A percentile compares a stretch with the other conserved stretches of the same genome.
Conservation (phyloP, 1,140 invertebrate species). For the Metopolophium dirhodum region DNA sequence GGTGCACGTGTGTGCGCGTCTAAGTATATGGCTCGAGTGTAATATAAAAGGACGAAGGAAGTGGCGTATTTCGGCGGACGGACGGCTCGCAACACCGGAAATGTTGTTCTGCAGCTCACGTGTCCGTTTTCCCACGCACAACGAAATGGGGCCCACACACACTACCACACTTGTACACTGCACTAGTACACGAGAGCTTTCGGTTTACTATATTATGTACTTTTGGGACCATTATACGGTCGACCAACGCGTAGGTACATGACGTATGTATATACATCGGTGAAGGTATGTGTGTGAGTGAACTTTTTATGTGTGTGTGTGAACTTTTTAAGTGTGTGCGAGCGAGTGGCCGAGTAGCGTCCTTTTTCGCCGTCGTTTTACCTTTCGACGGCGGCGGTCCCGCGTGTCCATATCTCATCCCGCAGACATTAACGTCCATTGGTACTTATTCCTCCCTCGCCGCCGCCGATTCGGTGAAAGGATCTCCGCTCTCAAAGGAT, state of each 20-base stretch:
- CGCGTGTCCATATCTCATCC: not conserved
- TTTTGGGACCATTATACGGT: not conserved
- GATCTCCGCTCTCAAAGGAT: not conserved
- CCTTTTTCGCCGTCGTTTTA: not conserved
- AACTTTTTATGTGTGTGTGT: not conserved
- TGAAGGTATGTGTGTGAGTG: not conserved
- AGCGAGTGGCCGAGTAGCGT: not conserved
- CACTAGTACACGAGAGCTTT: too few species aligned
- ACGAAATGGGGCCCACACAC: not conserved
- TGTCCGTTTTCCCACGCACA: conserved; percentile 43
- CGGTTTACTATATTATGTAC: not conserved
- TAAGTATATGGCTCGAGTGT: not conserved
- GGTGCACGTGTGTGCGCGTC: not conserved
- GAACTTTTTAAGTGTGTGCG: not conserved
- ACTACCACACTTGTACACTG: not conserved
- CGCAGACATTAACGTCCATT: conserved; percentile 7
- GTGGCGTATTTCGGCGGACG: not conserved
- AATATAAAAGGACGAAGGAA: conserved; percentile 4
- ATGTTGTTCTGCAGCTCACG: not conserved
- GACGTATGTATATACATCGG: not conserved
- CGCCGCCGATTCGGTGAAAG: not conserved
- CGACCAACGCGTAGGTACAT: not conserved
- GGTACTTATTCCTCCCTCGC: not conserved
- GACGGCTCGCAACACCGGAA: not conserved
- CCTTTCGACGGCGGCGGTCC: not conserved